Evolutionary conservation across 2,888 invertebrate species (phyloP), one percentile per base, ranked within the genome.

Genomic region (Cetonia aurata): DNA sequence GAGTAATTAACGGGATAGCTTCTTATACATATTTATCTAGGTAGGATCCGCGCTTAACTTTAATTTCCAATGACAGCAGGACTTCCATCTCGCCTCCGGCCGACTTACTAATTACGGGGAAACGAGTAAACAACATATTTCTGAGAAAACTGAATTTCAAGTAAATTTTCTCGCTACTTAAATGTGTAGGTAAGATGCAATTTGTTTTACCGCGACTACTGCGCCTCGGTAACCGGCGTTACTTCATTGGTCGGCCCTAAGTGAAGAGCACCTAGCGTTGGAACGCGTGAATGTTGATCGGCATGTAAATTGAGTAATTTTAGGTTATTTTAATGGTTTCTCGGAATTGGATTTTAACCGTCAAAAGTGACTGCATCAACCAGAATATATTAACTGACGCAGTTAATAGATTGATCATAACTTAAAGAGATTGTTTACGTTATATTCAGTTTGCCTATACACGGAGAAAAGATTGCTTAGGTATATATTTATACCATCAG

Each of bases 91-190:
- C 75, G 78, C 80, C 80, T 77, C 69, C 73, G 76, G 79, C 79
- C 77, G 77, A 77, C 78, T 77, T 81, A 80, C 79, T 83, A 82
- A 82, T 81, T 82, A 80, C 80, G 75, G 65, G 76, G 78, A 76
- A 75, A 77, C 76, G 78, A 77, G 80, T 79, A 82, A 82, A 82
- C 81, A 82, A 82, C 81, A 81, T 82, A 80, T 81, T 82, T 80
- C 80, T 77, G 79, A 78, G 80, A 79, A 82, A 80, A 81, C 80
- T 80, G 76, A 80, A 81, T 81, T 81, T 80, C 79, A 77, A 80
- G 80, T 80, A 77, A 79, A 81, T 82, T 81, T 81, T 80, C 81
- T 79, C 77, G 77, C 79, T 80, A 79, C 79, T 79, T 79, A 81
- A 81, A 80, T 80, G 80, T 81, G 80, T 78, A 78, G 80, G 78